Conservation (phyloP, 2,797 vertebrate genomes). For the Buceros bicornis region DNA sequence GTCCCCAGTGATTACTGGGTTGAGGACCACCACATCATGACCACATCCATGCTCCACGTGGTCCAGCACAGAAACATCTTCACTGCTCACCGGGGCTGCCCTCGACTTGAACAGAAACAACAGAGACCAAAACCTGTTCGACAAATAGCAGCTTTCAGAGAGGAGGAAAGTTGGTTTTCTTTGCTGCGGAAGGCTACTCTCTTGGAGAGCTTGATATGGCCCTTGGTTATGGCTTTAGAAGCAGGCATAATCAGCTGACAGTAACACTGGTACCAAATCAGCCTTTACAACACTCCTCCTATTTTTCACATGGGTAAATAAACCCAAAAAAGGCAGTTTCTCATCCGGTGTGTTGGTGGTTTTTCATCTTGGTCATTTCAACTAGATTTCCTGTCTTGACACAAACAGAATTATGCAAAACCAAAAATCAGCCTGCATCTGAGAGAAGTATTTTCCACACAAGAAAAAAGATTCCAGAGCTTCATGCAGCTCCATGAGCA, state of each 20-base stretch:
- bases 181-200: not conserved
- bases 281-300: not conserved
- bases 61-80: not conserved
- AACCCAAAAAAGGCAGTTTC: not conserved
- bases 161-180: not conserved
- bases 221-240: not conserved
- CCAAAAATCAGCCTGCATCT: not conserved
- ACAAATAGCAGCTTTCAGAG: not conserved
- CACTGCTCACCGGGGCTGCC: not conserved
- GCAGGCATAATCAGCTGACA: not conserved
- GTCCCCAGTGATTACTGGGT: not conserved
- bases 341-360: not conserved
- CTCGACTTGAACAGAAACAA: fast-evolving
- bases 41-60: fast-evolving
- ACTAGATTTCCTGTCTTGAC: not conserved
- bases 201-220: not conserved
- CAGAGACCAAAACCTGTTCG: not conserved
- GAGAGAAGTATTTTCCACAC: conserved; percentile 26
- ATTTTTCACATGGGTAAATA: not conserved
- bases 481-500: not conserved
- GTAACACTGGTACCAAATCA: not conserved
- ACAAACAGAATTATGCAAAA: conserved; percentile 38
- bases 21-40: not conserved
- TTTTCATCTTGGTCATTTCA: conserved; percentile 3
- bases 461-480: not conserved